Conservation (phyloP, 1,140 invertebrate genomes). For the Hylaeus anthracinus region DNA sequence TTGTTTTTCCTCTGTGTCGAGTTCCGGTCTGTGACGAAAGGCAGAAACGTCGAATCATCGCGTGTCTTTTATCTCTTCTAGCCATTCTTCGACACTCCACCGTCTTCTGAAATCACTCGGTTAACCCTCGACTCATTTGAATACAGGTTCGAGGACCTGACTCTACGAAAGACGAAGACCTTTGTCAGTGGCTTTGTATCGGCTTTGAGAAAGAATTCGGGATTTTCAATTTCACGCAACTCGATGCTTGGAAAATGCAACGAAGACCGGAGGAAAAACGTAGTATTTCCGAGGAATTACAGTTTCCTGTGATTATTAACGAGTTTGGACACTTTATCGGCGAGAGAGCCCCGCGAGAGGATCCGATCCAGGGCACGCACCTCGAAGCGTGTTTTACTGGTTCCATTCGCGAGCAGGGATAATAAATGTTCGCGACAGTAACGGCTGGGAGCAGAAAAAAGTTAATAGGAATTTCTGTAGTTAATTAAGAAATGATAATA, state of each 20-base stretch:
- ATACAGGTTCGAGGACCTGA: neutral
- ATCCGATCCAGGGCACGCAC: constrained; percentile 13
- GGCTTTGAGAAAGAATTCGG: too few relatives aligned
- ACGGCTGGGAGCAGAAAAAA: constrained; percentile 8
- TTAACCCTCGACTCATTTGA: neutral
- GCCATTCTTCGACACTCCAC: too few relatives aligned
- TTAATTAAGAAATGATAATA: constrained; percentile 49
- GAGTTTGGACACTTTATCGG: neutral
- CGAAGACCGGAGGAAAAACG: too few relatives aligned
- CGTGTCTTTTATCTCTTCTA: neutral
- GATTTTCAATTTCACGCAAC: too few relatives aligned
- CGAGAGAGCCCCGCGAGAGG: neutral
- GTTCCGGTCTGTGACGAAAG: neutral
- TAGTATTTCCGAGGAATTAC: too few relatives aligned
- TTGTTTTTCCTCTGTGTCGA: neutral
- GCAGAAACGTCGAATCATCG: constrained; percentile 7
- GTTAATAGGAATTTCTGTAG: constrained; percentile 42
- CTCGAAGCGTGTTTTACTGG: constrained; percentile 6
- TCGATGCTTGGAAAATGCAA: too few relatives aligned
- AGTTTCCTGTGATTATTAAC: too few relatives aligned
- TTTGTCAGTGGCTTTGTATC: too few relatives aligned
- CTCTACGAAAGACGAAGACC: neutral
- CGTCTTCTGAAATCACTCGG: neutral
- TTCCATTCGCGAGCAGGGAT: neutral
- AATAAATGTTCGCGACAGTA: constrained; percentile 22